Percentiles rank a stretch among this genome's conserved stretches.
Evolutionary conservation across 1,140 invertebrate species (phyloP).

Genomic region (Megalopta genalis): DNA sequence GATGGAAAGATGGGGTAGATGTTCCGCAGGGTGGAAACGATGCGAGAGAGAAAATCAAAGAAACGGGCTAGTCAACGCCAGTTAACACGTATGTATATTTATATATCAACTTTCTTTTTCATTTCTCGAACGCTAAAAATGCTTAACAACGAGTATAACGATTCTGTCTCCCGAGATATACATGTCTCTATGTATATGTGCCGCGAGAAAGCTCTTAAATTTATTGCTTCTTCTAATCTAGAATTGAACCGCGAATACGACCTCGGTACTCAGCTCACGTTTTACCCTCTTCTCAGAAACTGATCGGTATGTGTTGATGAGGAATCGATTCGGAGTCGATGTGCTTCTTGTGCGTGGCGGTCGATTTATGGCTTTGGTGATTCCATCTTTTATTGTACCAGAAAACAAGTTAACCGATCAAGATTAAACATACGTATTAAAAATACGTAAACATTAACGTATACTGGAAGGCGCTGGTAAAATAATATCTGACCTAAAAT

Average conservation of each 20-base stretch:
- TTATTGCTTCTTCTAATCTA: constrained; percentile 76
- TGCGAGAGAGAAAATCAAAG: background rate
- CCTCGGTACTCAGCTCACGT: constrained; percentile 31
- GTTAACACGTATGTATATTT: constrained; percentile 39
- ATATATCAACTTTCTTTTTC: constrained; percentile 45
- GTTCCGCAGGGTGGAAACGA: background rate
- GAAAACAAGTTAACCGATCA: too few species aligned
- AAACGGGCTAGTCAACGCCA: constrained; percentile 52
- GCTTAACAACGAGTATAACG: constrained; percentile 74
- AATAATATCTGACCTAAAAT: too few species aligned
- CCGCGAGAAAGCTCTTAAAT: constrained; percentile 74
- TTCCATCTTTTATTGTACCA: too few species aligned
- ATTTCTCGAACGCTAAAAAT: constrained; percentile 66
- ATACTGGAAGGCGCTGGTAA: too few species aligned
- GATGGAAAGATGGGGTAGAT: constrained; percentile 2
- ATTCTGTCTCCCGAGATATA: constrained; percentile 54
- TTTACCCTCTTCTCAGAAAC: background rate
- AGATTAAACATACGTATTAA: too few species aligned
- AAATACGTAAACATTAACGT: too few species aligned
- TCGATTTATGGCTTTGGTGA: too few species aligned
- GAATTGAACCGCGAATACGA: constrained; percentile 47
- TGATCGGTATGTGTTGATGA: background rate
- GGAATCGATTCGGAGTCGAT: background rate
- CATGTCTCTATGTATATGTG: background rate
- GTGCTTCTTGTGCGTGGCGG: background rate